A percentile compares a stretch with the other conserved stretches of the same genome.
Evolutionary conservation across 2,113 vertebrate genomes (phyloP).

Genomic region (Dolichallabes microphthalmus): DNA sequence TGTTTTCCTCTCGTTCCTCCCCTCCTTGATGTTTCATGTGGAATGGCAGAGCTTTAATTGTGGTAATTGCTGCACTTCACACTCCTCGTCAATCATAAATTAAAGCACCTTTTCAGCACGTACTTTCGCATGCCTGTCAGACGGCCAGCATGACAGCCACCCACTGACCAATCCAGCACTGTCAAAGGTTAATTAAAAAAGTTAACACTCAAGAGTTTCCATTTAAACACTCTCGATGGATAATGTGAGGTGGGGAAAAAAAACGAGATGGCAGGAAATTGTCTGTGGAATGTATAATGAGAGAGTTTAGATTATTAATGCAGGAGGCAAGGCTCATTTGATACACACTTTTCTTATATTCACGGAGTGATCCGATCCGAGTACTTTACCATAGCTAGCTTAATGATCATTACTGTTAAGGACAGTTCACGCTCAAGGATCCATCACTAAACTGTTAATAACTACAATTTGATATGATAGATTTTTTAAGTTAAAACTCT

Average conservation of each 20-base stretch:
- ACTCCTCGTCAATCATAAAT: constrained; percentile 36
- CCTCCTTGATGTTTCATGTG: constrained; percentile 38
- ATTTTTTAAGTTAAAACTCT: not conserved
- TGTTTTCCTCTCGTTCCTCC: constrained; percentile 15
- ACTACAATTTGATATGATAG: not conserved
- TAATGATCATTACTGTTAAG: not conserved
- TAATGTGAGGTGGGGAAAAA: constrained; percentile 38
- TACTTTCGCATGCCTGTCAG: constrained; percentile 35
- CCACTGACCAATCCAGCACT: constrained; percentile 27
- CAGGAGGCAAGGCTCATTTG: constrained; percentile 29
- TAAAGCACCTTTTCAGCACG: constrained; percentile 43
- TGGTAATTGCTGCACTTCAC: constrained; percentile 60
- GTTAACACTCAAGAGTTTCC: constrained; percentile 54
- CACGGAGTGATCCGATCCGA: constrained; percentile 51
- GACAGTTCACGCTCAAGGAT: not conserved
- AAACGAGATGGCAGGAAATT: constrained; percentile 38
- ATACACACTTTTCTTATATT: constrained; percentile 65
- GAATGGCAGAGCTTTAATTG: constrained; percentile 60
- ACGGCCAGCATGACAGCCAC: constrained; percentile 27
- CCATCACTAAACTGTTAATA: not conserved
- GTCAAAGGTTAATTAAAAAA: constrained; percentile 57
- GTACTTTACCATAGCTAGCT: too few species aligned
- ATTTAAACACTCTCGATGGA: constrained; percentile 60
- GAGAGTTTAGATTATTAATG: constrained; percentile 66
- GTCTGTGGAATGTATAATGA: constrained; percentile 61